Percentiles rank a stretch among this genome's conserved stretches.
These are phyloP conservation scores for Parnassius smintheus DNA, from an alignment of 2,888 invertebrate species.

Conservation along the genomic window DNA sequence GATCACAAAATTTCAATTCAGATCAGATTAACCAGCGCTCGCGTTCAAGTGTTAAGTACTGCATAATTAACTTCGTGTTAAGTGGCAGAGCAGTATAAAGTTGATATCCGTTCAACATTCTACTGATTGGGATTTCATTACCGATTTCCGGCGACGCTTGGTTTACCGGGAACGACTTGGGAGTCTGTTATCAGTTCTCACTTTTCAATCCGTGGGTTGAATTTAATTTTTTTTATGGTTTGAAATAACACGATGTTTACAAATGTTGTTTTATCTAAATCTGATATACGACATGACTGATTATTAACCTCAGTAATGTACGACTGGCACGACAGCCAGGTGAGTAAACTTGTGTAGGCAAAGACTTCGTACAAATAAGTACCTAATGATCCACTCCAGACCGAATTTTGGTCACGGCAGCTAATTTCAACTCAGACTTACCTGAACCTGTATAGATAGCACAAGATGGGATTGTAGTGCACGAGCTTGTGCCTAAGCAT, in stretches of 20 bases:
- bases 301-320: neutral
- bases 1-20: conserved; percentile 13
- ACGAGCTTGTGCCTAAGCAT: too few species aligned
- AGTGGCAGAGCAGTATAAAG: conserved; percentile 19
- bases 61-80: conserved; percentile 26
- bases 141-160: conserved; percentile 25
- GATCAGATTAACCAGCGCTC: conserved; percentile 9
- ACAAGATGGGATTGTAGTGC: too few species aligned
- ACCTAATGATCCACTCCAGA: too few species aligned
- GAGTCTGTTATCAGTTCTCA: conserved; percentile 19
- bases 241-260: conserved; percentile 8
- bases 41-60: conserved; percentile 17
- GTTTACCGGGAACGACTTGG: conserved; percentile 24
- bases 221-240: conserved; percentile 10
- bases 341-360: too few species aligned
- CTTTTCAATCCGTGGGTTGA: conserved; percentile 12
- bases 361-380: too few species aligned
- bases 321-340: neutral
- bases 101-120: conserved; percentile 23
- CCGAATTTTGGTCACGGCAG: too few species aligned
- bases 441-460: too few species aligned
- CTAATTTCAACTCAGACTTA: too few species aligned
- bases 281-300: neutral
- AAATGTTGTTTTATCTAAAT: neutral
- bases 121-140: conserved; percentile 23